phyloP scores from a whole-genome alignment of 2,113 vertebrate genomes.

The Corythoichthys haematopterus region DNA sequence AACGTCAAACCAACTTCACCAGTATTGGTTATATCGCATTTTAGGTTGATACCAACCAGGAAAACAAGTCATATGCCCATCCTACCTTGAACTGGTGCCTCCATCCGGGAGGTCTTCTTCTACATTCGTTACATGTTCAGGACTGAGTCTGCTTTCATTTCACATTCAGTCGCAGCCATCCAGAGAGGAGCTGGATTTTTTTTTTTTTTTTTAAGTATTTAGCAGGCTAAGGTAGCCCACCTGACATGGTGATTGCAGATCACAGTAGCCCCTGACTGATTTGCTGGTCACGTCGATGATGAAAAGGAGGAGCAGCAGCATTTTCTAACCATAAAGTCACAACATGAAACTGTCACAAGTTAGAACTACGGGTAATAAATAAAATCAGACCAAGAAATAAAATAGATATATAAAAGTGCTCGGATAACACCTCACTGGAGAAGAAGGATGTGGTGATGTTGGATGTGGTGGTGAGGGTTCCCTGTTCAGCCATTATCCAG shows the following conservation, averaged over 20 bases:
- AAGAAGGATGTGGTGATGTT: not conserved
- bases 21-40: not conserved
- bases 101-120: not conserved
- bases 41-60: not conserved
- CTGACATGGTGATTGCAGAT: slow-evolving; percentile 54
- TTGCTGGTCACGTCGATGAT: slow-evolving; percentile 50
- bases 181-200: slow-evolving; percentile 15
- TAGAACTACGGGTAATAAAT: slow-evolving; percentile 53
- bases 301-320: slow-evolving; percentile 44
- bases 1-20: not conserved
- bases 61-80: not conserved
- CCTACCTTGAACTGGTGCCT: not conserved
- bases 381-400: slow-evolving; percentile 32
- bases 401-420: slow-evolving; percentile 35
- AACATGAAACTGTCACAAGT: slow-evolving; percentile 41
- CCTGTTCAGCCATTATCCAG: slow-evolving; percentile 51
- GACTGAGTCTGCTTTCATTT: slow-evolving; percentile 10
- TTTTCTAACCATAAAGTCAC: slow-evolving; percentile 39
- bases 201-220: not conserved
- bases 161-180: slow-evolving; percentile 48
- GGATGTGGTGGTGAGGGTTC: slow-evolving; percentile 6
- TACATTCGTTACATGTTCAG: slow-evolving; percentile 2
- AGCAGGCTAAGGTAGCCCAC: not conserved
- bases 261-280: slow-evolving; percentile 69
- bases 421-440: slow-evolving; percentile 12